A percentile compares a stretch with the other conserved stretches of the same genome.
Evolutionary conservation across 2,888 invertebrate species (phyloP).

Genomic region (Acleris sparsana): DNA sequence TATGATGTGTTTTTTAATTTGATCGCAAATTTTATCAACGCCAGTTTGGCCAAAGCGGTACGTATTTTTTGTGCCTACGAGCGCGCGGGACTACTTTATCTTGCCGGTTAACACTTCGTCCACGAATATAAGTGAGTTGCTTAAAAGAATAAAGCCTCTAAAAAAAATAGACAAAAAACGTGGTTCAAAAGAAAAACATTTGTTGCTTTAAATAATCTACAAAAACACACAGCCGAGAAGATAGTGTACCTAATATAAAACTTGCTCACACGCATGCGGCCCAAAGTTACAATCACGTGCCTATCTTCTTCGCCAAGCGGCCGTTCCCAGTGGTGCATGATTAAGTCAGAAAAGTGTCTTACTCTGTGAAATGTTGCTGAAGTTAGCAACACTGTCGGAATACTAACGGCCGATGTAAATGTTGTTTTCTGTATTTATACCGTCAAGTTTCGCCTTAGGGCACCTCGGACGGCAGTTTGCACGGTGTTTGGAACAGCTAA

Average conservation of each 20-base stretch:
- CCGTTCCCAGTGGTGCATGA: slow-evolving; percentile 48
- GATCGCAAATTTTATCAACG: too few species aligned
- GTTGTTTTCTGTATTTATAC: slow-evolving; percentile 64
- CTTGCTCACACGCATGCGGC: slow-evolving; percentile 3
- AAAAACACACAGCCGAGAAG: background rate
- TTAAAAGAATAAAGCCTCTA: too few species aligned
- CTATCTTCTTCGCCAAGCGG: slow-evolving; percentile 31
- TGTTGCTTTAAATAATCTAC: too few species aligned
- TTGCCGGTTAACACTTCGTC: too few species aligned
- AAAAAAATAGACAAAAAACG: too few species aligned
- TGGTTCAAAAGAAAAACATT: too few species aligned
- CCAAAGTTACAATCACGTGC: slow-evolving; percentile 33
- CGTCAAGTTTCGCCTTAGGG: slow-evolving; percentile 52
- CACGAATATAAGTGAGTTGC: too few species aligned
- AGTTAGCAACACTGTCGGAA: slow-evolving; percentile 60
- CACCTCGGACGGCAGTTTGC: slow-evolving; percentile 47
- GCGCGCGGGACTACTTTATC: too few species aligned
- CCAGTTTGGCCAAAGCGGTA: too few species aligned
- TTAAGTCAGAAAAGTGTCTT: slow-evolving; percentile 66
- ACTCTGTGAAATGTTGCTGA: slow-evolving; percentile 66
- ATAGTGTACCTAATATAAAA: background rate
- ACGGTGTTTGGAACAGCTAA: slow-evolving; percentile 46
- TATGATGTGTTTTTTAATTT: too few species aligned
- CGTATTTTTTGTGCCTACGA: too few species aligned
- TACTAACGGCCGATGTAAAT: slow-evolving; percentile 65